Base-by-base conservation (phyloP, 2,113 vertebrate genomes). In the Sitta europaea region DNA sequence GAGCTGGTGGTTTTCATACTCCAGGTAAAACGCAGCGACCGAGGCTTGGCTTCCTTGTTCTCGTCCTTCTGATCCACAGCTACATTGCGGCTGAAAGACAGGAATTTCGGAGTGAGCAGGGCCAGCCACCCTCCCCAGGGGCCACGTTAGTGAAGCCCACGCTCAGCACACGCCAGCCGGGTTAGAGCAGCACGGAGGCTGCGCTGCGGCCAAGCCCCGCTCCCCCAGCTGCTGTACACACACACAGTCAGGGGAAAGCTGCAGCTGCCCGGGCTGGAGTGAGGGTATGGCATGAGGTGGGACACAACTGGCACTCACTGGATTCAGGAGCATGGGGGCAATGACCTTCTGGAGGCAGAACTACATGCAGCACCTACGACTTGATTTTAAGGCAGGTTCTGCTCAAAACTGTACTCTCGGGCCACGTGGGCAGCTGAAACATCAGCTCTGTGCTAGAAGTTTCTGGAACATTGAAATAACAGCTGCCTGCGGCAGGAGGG, bases 1-100 rank as follows among this genome's bases (percentile, higher is more conserved):
- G 99, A 99, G 96, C 99, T 99, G 93, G 99, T 99, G 96, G 99
- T 99, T 97, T 99, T 99, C 99, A 99, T 99, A 98, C 99, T 99
- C 99, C 99, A 99, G 93, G 99, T 99, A 97, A 99, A 99, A 93
- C 99, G 98, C 92, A 99, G 98, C 6, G 99, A 99, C 84, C 99
- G 99, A 85, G 99, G 99, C 84, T 99, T 99, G 66, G 99, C 96
- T 96, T 99, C 99, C 97, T 99, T 99, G 98, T 98, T 98, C 96
- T 99, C 99, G 3, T 99, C 99, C 98, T 99, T 99, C 95, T 98
- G 99, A 98, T 99, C 99, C 90, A 98, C 99, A 96, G 99, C 98
- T 95, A 99, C 99, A 96, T 99, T 99, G 98, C 99, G 99, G 98
- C 99, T 99, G 98, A 96, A 96, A 98, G 83, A 96, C 92, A 95